Evolutionary conservation across 2,888 invertebrate species (phyloP), one percentile per base, ranked within the genome.

Genomic region (Neoitamus cyanurus): DNA sequence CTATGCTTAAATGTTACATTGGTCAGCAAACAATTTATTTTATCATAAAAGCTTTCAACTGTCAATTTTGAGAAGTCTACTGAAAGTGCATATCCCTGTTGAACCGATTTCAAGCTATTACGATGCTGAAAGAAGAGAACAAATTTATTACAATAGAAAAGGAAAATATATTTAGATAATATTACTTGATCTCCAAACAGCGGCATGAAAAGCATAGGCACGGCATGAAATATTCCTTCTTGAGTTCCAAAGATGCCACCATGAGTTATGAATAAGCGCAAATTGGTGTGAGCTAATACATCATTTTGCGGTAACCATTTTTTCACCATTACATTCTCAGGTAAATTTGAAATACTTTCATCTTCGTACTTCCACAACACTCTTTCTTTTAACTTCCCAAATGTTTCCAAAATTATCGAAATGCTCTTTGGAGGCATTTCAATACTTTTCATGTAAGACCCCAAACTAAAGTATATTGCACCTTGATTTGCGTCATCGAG

Each of bases 281-380:
- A 88, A 87, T 92, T 92, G 0, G 89, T 89, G 88, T 92, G 92
- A 1, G 91, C 92, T 86, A 91, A 85, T 73, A 93, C 90, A 86
- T 92, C 93, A 84, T 91, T 91, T 88, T 93, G 93, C 0, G 93
- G 93, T 87, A 93, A 89, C 93, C 93, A 93, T 87, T 92, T 92
- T 42, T 89, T 87, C 1, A 92, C 88, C 88, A 92, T 90, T 0
- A 93, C 90, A 88, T 92, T 92, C 1, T 88, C 1, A 0, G 92
- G 91, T 77, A 92, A 85, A 58, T 91, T 88, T 1, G 90, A 89
- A 13, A 92, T 87, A 0, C 89, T 88, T 3, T 89, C 89, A 31
- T 90, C 91, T 86, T 93, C 93, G 88, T 91, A 93, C 87, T 93
- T 93, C 93, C 93, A 92, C 2, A 93, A 86, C n/a, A 93, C 92